These are phyloP conservation scores for Apaloderma vittatum DNA, from an alignment of 2,113 vertebrate species.

Conservation along the genomic window DNA sequence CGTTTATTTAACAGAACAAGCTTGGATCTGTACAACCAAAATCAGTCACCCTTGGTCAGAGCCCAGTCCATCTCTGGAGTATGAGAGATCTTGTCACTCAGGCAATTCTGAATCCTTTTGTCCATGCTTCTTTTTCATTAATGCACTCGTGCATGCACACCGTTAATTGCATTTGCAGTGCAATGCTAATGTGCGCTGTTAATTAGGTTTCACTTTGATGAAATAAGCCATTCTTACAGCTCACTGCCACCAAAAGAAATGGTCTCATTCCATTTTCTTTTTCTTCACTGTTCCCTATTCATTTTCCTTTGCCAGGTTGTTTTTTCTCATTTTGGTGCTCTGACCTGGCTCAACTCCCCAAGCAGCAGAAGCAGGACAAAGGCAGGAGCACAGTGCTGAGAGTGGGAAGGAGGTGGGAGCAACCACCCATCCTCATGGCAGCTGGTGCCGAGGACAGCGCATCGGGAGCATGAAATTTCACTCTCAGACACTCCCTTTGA, in stretches of 20 bases:
- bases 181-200: not conserved
- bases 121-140: not conserved
- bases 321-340: conserved; percentile 16
- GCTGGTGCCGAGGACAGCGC: not conserved
- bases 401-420: not conserved
- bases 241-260: conserved; percentile 51
- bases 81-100: not conserved
- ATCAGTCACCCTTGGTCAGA: conserved; percentile 2
- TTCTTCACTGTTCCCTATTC: not conserved
- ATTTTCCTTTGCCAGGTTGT: conserved; percentile 16
- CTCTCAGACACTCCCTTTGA: not conserved
- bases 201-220: conserved; percentile 59
- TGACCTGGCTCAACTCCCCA: not conserved
- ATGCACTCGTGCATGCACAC: not conserved
- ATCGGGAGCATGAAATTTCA: not conserved
- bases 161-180: conserved; percentile 52
- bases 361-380: conserved; percentile 30
- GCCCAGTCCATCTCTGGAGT: conserved; percentile 6
- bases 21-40: not conserved
- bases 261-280: not conserved
- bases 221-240: conserved; percentile 55
- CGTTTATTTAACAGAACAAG: not conserved
- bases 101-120: conserved; percentile 38
- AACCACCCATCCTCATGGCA: not conserved
- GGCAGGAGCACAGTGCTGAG: not conserved